Base-by-base conservation (phyloP, 2,113 vertebrate genomes). In the Sterna hirundo region DNA sequence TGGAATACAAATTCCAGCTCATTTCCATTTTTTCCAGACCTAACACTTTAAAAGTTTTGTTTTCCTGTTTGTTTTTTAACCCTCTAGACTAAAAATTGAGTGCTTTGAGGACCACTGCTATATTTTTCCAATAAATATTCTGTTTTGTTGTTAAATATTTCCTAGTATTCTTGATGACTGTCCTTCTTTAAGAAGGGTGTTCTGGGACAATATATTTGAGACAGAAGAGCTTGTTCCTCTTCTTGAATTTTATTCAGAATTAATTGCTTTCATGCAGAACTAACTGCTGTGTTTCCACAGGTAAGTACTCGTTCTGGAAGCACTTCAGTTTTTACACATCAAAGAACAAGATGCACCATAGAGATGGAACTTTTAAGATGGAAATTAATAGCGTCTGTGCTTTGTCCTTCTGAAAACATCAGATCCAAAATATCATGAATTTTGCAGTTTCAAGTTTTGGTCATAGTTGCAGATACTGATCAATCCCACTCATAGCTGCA, bases 1-100 rank as follows among this genome's bases (percentile, higher is more conserved):
- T 87, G 89, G 83, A 88, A 96, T 96, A 94, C 25, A 92, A 77
- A 96, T 97, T 38, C 85, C 52, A 62, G 30, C 85, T 92, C 29
- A 97, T 95, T 97, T 97, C 93, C 93, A 96, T 96, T 96, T 97
- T 97, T 71, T 62, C 92, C 66, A 97, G 82, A 85, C 70, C 77
- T 89, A 36, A 69, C 30, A 51, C 64, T 90, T 86, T 16, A 30
- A 32, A 88, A 81, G 38, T 92, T 94, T 82, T 75, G 14, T 36
- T 89, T 71, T 85, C 9, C 15, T 79, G 5, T 38, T 92, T 62
- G 19, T 86, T 58, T 42, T 80, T 76, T 87, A 80, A 66, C 29
- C 16, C 36, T 75, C 26, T 54, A 58, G 68, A 57, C 54, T 47
- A 71, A 86, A 91, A 96, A 25, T 18, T 25, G 68, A 61, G 26